Conservation (phyloP, 2,113 vertebrate genomes). For the Rhinoptilus africanus region DNA sequence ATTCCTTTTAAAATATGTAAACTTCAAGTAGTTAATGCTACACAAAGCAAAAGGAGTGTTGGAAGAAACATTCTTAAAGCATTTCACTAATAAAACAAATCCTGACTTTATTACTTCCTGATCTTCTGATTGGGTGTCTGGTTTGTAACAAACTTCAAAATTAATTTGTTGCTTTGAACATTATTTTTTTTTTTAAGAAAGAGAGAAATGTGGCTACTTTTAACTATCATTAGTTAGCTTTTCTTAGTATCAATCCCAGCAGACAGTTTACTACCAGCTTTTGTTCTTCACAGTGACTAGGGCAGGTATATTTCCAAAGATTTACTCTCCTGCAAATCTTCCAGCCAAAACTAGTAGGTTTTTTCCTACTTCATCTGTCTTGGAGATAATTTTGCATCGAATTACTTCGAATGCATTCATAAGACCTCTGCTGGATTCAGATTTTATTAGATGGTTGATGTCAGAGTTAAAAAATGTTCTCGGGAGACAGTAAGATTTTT, state of each 20-base stretch:
- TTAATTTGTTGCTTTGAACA: not conserved
- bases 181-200: not conserved
- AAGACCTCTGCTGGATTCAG: slow-evolving; percentile 32
- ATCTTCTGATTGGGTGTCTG: slow-evolving; percentile 7
- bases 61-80: not conserved
- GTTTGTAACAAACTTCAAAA: not conserved
- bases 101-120: slow-evolving; percentile 19
- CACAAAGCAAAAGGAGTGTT: not conserved
- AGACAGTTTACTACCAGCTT: not conserved
- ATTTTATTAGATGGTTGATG: slow-evolving; percentile 52
- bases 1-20: slow-evolving; percentile 26
- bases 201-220: not conserved
- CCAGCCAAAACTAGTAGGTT: slow-evolving; percentile 3
- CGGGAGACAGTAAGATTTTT: slow-evolving; percentile 48
- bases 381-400: slow-evolving; percentile 45
- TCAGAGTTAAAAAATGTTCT: slow-evolving; percentile 67
- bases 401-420: slow-evolving; percentile 35
- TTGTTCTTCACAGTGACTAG: not conserved
- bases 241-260: not conserved
- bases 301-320: not conserved
- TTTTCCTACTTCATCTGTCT: slow-evolving; percentile 58
- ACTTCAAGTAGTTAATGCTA: not conserved
- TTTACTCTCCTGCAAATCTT: not conserved
- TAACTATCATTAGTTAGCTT: not conserved
- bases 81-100: not conserved